These are phyloP conservation scores for Prinia subflava DNA, from an alignment of 2,113 vertebrate species.

Conservation along the genomic window DNA sequence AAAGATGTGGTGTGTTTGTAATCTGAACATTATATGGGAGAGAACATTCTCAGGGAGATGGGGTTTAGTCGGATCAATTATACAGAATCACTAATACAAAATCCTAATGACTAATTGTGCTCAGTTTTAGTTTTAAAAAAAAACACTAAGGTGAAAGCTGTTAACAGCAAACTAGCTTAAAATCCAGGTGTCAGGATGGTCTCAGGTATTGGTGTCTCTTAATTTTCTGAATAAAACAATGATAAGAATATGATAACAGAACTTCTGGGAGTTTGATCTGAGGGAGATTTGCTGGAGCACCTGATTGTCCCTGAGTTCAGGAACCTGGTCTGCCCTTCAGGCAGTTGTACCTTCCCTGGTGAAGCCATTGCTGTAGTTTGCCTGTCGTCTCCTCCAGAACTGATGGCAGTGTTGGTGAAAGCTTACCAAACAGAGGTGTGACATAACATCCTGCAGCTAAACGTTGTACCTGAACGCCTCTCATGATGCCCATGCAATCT, in stretches of 20 bases:
- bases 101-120: background rate
- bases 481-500: background rate
- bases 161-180: background rate
- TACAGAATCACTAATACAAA: background rate
- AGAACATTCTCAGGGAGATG: background rate
- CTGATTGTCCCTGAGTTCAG: background rate
- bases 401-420: background rate
- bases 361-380: background rate
- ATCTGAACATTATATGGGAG: background rate
- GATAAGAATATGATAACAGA: background rate
- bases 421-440: no score
- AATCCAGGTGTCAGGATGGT: background rate
- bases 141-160: background rate
- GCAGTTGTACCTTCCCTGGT: background rate
- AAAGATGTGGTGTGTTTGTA: background rate
- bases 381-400: background rate
- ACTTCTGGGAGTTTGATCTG: background rate
- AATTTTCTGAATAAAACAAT: background rate
- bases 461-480: fast-evolving
- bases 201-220: fast-evolving
- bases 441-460: background rate
- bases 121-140: background rate
- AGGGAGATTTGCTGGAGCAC: background rate
- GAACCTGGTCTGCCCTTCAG: background rate
- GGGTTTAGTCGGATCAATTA: background rate